phyloP scores from a whole-genome alignment of 2,113 vertebrate genomes.

The Protobothrops mucrosquamatus region DNA sequence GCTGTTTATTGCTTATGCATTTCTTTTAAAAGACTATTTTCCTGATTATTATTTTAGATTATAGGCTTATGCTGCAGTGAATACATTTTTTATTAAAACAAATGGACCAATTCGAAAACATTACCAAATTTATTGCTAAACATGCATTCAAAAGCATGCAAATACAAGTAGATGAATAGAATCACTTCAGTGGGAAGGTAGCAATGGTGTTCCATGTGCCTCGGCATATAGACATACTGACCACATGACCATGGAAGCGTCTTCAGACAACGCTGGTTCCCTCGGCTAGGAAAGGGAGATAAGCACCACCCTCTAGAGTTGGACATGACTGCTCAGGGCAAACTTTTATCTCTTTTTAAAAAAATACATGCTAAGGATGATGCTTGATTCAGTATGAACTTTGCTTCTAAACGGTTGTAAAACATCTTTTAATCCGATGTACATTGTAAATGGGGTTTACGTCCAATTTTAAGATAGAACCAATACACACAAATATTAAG shows the following conservation, averaged over 20 bases:
- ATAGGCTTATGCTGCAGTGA: background rate
- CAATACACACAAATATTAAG: background rate
- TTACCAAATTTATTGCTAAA: background rate
- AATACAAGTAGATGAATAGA: too few relatives aligned
- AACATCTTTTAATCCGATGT: background rate
- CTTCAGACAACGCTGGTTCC: background rate
- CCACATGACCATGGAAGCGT: too few relatives aligned
- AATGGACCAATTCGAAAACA: background rate
- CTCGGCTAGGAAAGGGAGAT: background rate
- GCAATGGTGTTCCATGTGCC: too few relatives aligned
- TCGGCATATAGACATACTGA: too few relatives aligned
- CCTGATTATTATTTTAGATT: background rate
- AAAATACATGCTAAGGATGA: background rate
- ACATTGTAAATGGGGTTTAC: background rate
- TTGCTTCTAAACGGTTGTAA: background rate
- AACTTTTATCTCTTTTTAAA: background rate
- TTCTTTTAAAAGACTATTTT: background rate
- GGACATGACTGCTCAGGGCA: background rate
- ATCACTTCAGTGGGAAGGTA: too few relatives aligned
- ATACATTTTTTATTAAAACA: background rate
- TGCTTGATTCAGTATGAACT: background rate
- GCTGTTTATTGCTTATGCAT: background rate
- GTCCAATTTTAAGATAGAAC: background rate
- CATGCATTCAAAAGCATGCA: too few relatives aligned
- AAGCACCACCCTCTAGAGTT: background rate